Evolutionary conservation across 1,140 invertebrate species (phyloP).

Genomic region (Bactericera cockerelli): DNA sequence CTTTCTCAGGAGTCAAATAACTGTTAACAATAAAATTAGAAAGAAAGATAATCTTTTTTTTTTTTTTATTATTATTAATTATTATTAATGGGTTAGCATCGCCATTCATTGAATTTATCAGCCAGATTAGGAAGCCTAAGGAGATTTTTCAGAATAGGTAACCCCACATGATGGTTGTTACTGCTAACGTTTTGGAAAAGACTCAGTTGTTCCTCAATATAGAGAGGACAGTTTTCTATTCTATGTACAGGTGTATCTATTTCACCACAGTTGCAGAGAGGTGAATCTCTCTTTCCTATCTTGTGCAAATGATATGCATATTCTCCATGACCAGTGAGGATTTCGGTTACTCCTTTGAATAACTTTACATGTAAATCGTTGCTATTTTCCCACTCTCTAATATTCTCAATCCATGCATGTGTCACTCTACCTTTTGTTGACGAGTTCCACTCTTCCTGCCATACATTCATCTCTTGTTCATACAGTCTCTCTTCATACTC

Average conservation of each 20-base stretch:
- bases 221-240: neutral
- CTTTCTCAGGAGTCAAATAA: no score
- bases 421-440: neutral
- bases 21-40: no score
- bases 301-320: slow-evolving; percentile 11
- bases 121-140: no score
- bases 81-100: no score
- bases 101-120: no score
- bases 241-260: slow-evolving; percentile 2
- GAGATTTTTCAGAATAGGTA: no score
- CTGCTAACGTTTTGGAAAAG: no score
- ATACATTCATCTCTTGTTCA: neutral
- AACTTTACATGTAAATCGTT: neutral
- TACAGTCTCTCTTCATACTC: neutral
- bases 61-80: no score
- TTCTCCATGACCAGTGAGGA: neutral
- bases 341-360: neutral
- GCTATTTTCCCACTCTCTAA: neutral
- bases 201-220: neutral
- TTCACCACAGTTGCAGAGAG: slow-evolving; percentile 4
- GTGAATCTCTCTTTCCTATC: slow-evolving; percentile 4
- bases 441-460: neutral
- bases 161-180: no score
- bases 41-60: no score
- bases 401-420: neutral